Evolutionary conservation across 2,113 vertebrate genomes (phyloP).

Genomic region (Lepisosteus oculatus): DNA sequence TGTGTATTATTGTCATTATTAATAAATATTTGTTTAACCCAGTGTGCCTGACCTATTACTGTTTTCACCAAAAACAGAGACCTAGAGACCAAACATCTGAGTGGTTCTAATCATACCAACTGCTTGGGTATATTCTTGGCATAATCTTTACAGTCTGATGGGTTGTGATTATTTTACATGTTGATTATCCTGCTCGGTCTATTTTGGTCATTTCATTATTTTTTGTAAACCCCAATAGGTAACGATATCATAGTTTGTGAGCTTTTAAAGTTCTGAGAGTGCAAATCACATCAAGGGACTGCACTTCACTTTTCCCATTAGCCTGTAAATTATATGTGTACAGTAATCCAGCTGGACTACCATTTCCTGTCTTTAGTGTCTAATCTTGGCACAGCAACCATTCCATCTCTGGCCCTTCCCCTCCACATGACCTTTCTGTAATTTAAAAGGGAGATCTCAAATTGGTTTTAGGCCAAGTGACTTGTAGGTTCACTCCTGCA

Average conservation of each 20-base stretch:
- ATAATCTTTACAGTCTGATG: too few relatives aligned
- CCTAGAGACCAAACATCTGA: too few relatives aligned
- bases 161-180: too few relatives aligned
- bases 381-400: slow-evolving; percentile 54
- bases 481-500: slow-evolving; percentile 43
- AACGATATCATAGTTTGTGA: not conserved
- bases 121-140: too few relatives aligned
- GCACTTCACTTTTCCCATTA: slow-evolving; percentile 31
- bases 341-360: slow-evolving; percentile 49
- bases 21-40: too few relatives aligned
- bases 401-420: slow-evolving; percentile 54
- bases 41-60: too few relatives aligned
- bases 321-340: slow-evolving; percentile 53
- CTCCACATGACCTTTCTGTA: slow-evolving; percentile 27
- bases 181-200: too few relatives aligned
- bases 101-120: too few relatives aligned
- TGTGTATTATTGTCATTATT: too few relatives aligned
- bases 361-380: slow-evolving; percentile 48
- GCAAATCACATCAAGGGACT: slow-evolving; percentile 9
- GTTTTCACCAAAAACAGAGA: too few relatives aligned
- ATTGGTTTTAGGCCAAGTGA: slow-evolving; percentile 2
- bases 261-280: not conserved
- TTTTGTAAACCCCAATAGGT: too few relatives aligned
- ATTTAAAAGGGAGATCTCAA: slow-evolving; percentile 40
- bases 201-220: too few relatives aligned